Evolutionary conservation across 2,113 vertebrate species (phyloP), one percentile per base, ranked within the genome.

Genomic region (Cervus canadensis): DNA sequence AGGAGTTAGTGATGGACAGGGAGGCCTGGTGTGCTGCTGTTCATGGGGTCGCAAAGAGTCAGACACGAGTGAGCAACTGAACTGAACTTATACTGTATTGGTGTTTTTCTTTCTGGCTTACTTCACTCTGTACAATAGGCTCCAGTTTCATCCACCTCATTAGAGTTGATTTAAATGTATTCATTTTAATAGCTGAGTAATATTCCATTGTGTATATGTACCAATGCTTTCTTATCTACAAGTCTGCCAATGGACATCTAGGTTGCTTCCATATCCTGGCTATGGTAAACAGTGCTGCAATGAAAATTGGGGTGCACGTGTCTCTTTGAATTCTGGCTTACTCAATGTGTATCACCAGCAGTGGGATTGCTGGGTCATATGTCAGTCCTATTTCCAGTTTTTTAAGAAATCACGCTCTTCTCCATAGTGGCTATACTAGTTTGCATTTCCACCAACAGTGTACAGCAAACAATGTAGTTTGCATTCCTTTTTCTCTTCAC

Each of bases 1-100:
- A 2, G 33, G 33, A 67, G 33, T 67, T 9, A 7, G 33, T 67
- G 33, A n/a, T 67, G 7, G 7, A 67, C 33, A 67, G 33, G 62
- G 62, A n/a, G 33, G 33, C 33, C 16, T 67, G 62, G 16, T 67
- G 4, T 67, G 16, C 16, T 67, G 16, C 7, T 0, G 62, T n/a
- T 67, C 62, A 67, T 19, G 33, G 62, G 62, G 33, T n/a, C 1
- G 3, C 33, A 67, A 67, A n/a, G 33, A 64, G 16, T 19, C 8
- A 0, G 3, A n/a, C 62, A 67, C 0, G 2, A 67, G 7, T n/a
- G 16, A 67, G 16, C 0, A 0, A 67, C 33, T n/a, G 62, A 67
- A 17, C 62, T n/a, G 7, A n/a, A 33, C 62, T 67, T 33, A 67
- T n/a, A 1, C 16, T 36, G 9, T 36, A 71, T 71, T 71, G 19